phyloP scores from a whole-genome alignment of 2,797 vertebrate species.

The Danio choprae region DNA sequence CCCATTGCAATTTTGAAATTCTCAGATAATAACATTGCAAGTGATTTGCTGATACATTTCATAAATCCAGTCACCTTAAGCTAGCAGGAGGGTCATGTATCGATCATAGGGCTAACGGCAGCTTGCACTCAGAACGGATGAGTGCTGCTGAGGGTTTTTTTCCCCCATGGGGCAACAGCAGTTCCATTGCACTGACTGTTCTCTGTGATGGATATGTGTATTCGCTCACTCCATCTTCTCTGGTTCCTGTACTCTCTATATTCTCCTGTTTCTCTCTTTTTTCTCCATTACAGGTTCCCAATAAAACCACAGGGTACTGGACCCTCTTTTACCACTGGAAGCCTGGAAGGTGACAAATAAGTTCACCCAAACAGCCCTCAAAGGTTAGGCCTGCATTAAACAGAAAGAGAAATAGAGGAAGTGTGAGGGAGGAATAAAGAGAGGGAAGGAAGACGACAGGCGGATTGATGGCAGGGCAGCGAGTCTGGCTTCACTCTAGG shows the following conservation, averaged over 20 bases:
- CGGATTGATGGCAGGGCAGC: slow-evolving; percentile 49
- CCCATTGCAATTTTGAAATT: background rate
- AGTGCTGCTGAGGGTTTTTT: slow-evolving; percentile 43
- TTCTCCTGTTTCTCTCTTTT: slow-evolving; percentile 19
- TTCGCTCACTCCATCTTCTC: slow-evolving; percentile 45
- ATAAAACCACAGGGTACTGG: slow-evolving; percentile 55
- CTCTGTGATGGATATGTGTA: slow-evolving; percentile 57
- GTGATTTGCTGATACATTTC: background rate
- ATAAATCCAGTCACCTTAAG: slow-evolving; percentile 3
- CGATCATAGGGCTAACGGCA: slow-evolving; percentile 31
- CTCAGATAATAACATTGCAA: background rate
- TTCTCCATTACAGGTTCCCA: slow-evolving; percentile 47
- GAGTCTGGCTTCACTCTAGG: slow-evolving; percentile 59
- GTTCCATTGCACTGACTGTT: slow-evolving; percentile 52
- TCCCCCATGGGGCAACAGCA: slow-evolving; percentile 35
- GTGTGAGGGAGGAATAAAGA: slow-evolving; percentile 10
- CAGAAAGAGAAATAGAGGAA: slow-evolving; percentile 24
- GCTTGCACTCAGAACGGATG: slow-evolving; percentile 37
- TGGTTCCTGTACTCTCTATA: slow-evolving; percentile 35
- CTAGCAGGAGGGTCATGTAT: slow-evolving; percentile 19
- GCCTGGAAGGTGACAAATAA: slow-evolving; percentile 80
- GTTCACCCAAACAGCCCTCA: slow-evolving; percentile 75
- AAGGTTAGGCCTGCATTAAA: slow-evolving; percentile 79
- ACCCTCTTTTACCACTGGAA: slow-evolving; percentile 65
- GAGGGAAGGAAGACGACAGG: slow-evolving; percentile 40